Conservation (phyloP, 2,888 invertebrate genomes). For the Rhynchonema sp. region DNA sequence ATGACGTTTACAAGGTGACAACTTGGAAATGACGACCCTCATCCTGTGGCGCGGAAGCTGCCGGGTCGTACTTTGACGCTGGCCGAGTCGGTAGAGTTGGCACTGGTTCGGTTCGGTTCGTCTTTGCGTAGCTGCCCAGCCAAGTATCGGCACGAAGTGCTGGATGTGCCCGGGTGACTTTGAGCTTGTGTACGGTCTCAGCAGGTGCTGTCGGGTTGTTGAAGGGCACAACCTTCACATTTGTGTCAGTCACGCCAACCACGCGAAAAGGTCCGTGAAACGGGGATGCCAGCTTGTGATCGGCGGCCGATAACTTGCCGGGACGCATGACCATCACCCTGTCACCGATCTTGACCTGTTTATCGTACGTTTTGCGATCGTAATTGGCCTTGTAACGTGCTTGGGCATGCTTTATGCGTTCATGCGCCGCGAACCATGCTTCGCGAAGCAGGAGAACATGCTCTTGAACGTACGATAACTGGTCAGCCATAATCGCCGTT, state of each 20-base stretch:
- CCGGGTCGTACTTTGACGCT: too few species aligned
- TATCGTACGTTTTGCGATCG: not conserved
- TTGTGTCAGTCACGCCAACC: not conserved
- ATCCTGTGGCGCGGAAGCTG: too few species aligned
- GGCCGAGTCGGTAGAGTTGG: too few species aligned
- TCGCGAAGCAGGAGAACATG: not conserved
- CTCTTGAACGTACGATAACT: not conserved
- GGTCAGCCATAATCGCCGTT: not conserved
- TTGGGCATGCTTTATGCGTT: not conserved
- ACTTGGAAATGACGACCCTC: too few species aligned
- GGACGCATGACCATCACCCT: not conserved
- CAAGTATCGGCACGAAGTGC: not conserved
- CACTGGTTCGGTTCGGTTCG: not conserved
- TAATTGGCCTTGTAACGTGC: not conserved
- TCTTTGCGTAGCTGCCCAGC: not conserved
- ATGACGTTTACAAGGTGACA: too few species aligned
- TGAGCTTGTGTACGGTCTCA: not conserved
- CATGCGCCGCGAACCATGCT: not conserved
- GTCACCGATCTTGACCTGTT: not conserved
- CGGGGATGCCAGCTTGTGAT: not conserved
- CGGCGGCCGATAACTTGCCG: not conserved
- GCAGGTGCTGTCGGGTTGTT: not conserved
- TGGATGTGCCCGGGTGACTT: not conserved
- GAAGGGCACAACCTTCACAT: not conserved
- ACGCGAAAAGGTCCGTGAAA: not conserved